Evolutionary conservation across 2,888 invertebrate species (phyloP).

Genomic region (Caenorhabditis virilis): DNA sequence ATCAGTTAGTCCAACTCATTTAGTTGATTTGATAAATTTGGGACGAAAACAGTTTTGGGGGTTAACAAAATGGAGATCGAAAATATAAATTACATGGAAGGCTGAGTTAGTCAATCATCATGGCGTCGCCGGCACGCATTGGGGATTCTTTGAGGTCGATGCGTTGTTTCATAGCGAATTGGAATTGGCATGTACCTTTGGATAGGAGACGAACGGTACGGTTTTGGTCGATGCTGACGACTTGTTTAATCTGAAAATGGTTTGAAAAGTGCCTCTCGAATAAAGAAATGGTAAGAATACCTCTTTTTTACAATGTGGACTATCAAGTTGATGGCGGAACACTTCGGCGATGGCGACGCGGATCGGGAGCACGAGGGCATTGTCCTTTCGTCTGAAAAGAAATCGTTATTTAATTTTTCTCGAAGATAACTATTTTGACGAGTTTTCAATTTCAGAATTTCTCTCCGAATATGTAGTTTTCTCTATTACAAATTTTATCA

Average conservation of each 20-base stretch:
- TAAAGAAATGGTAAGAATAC: conserved; percentile 19
- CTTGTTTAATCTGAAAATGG: conserved; percentile 44
- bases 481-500: too few relatives aligned
- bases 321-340: conserved; percentile 50
- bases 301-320: conserved; percentile 54
- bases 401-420: not conserved
- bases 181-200: conserved; percentile 68
- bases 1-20: too few relatives aligned
- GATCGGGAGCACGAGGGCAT: conserved; percentile 64
- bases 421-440: too few relatives aligned
- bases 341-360: conserved; percentile 64
- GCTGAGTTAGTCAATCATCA: conserved; percentile 36
- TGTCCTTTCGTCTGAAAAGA: conserved; percentile 58
- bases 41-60: too few relatives aligned
- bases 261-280: too few relatives aligned
- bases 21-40: too few relatives aligned
- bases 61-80: too few relatives aligned
- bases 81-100: not conserved
- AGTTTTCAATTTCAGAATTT: too few relatives aligned
- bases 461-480: too few relatives aligned
- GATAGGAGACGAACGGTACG: conserved; percentile 56
- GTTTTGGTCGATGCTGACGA: conserved; percentile 57
- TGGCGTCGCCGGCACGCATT: conserved; percentile 29
- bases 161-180: conserved; percentile 68
- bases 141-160: conserved; percentile 64